phyloP scores from a whole-genome alignment of 2,888 invertebrate species.

The Apodemia zela region DNA sequence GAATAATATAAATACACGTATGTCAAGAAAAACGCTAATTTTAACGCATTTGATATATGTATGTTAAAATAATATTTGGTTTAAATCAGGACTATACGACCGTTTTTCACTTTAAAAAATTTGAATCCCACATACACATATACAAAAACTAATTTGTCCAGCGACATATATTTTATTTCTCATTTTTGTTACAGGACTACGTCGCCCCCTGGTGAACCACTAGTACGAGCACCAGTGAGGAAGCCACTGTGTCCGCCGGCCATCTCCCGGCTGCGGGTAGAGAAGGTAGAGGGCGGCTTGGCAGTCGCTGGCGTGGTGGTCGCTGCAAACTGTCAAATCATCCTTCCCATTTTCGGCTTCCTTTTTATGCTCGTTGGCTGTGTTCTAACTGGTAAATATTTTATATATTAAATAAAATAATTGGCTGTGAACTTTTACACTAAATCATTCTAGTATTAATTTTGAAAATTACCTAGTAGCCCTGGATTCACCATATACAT shows the following conservation, averaged over 20 bases:
- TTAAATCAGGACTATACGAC: too few relatives aligned
- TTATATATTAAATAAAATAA: neutral
- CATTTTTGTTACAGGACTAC: constrained; percentile 56
- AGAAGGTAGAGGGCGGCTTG: constrained; percentile 88
- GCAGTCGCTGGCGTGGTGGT: constrained; percentile 88
- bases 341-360: constrained; percentile 87
- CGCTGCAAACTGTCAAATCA: constrained; percentile 88
- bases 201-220: constrained; percentile 79
- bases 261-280: constrained; percentile 85
- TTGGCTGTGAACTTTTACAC: neutral
- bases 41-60: too few relatives aligned
- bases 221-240: constrained; percentile 77
- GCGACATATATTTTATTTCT: constrained; percentile 23
- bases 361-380: constrained; percentile 88
- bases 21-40: too few relatives aligned
- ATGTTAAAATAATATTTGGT: too few relatives aligned
- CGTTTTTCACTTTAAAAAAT: too few relatives aligned
- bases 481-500: too few relatives aligned
- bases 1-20: too few relatives aligned
- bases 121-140: too few relatives aligned
- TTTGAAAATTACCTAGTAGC: too few relatives aligned
- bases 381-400: constrained; percentile 84
- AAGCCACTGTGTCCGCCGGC: constrained; percentile 83
- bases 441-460: too few relatives aligned
- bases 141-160: too few relatives aligned